Percentiles rank a stretch among this genome's conserved stretches.
phyloP scores from a whole-genome alignment of 2,113 vertebrate genomes.

The Hippoglossus stenolepis region DNA sequence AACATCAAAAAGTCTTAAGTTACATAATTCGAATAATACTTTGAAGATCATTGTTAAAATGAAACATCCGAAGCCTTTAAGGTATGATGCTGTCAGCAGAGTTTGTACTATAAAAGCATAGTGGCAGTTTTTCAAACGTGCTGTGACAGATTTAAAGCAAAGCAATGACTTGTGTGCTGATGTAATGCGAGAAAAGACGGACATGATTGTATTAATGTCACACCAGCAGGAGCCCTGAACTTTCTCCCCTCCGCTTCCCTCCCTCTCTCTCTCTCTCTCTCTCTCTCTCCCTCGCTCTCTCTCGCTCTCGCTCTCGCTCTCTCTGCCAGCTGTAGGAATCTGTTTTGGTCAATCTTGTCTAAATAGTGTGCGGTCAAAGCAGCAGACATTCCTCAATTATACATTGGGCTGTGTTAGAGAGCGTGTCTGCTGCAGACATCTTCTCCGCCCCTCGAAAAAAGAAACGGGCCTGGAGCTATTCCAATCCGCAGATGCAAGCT shows the following conservation, averaged over 20 bases:
- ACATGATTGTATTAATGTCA: constrained; percentile 27
- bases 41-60: neutral
- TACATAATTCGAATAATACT: neutral
- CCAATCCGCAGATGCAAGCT: constrained; percentile 24
- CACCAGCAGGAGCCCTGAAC: constrained; percentile 9
- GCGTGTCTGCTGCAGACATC: constrained; percentile 31
- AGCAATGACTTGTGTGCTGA: constrained; percentile 1
- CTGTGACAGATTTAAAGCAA: constrained; percentile 16
- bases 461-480: constrained; percentile 30
- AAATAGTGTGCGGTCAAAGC: constrained; percentile 27
- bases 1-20: neutral
- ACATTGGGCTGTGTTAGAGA: constrained; percentile 16
- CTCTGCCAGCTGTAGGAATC: constrained; percentile 17
- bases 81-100: neutral
- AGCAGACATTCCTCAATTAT: constrained; percentile 37
- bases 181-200: constrained; percentile 20
- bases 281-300: no score
- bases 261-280: no score
- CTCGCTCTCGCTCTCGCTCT: no score
- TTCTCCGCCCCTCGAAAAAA: neutral
- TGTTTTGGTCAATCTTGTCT: constrained; percentile 27
- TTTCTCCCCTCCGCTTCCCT: neutral
- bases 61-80: constrained; percentile 1
- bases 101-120: constrained; percentile 4
- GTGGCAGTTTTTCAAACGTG: constrained; percentile 9